Conservation (phyloP, 1,140 invertebrate genomes). For the Rhagoletis pomonella region DNA sequence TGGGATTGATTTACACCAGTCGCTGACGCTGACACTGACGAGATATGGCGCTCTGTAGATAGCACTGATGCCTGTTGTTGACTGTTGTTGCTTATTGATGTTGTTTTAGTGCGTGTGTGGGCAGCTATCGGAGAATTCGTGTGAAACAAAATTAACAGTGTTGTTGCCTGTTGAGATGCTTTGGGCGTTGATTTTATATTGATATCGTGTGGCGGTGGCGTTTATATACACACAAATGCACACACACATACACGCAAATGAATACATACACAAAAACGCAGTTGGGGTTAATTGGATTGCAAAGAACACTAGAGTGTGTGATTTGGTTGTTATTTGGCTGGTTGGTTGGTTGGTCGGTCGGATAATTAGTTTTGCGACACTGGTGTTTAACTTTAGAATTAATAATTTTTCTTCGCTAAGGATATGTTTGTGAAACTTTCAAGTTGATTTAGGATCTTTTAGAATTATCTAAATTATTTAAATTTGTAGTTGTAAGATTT, state of each 20-base stretch:
- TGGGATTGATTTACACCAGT: slow-evolving; percentile 17
- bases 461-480: slow-evolving; percentile 38
- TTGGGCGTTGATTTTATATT: not conserved
- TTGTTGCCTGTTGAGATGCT: not conserved
- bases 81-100: not conserved
- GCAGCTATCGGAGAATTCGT: not conserved
- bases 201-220: not conserved
- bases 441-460: slow-evolving; percentile 13
- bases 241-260: not conserved
- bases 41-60: not conserved
- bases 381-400: slow-evolving; percentile 35
- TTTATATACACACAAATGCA: not conserved
- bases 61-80: not conserved
- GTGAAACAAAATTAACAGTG: not conserved
- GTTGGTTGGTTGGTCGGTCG: not conserved
- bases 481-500: not conserved
- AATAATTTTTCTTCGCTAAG: slow-evolving; percentile 2
- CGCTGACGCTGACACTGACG: not conserved
- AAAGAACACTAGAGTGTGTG: not conserved
- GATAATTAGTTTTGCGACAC: not conserved
- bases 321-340: not conserved
- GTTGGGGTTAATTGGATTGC: slow-evolving; percentile 36
- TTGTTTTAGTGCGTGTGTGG: not conserved
- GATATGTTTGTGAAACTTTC: slow-evolving; percentile 42
- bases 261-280: not conserved